These are phyloP conservation scores for Haliclystus octoradiatus DNA, from an alignment of 30 jellyfish, hydroid and myxozoan genomes.

Conservation along the genomic window DNA sequence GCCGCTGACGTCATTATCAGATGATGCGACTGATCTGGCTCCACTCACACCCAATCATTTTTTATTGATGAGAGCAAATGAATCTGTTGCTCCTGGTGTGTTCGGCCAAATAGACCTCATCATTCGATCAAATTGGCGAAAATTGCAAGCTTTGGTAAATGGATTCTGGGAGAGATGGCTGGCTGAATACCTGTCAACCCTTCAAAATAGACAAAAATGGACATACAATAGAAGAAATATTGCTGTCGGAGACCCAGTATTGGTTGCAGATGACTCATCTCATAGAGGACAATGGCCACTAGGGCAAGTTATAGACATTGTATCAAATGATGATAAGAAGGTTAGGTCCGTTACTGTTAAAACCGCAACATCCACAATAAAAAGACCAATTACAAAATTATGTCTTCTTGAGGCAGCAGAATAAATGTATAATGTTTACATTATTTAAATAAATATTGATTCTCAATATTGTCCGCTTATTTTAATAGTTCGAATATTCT, in stretches of 20 bases:
- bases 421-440: too few relatives aligned
- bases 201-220: conserved; percentile 28
- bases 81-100: conserved; percentile 49
- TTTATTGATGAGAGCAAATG: too few relatives aligned
- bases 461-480: too few relatives aligned
- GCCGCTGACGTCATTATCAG: too few relatives aligned
- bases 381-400: conserved; percentile 27
- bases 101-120: conserved; percentile 9
- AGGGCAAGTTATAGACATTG: conserved; percentile 20
- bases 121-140: conserved; percentile 29
- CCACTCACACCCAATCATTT: too few relatives aligned
- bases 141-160: conserved; percentile 24
- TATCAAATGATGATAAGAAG: conserved; percentile 11
- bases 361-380: conserved; percentile 9
- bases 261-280: too few relatives aligned
- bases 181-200: conserved; percentile 17
- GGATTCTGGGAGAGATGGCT: conserved; percentile 29
- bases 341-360: conserved; percentile 22
- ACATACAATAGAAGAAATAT: conserved; percentile 2
- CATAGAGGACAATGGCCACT: conserved; percentile 43
- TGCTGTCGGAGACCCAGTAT: conserved; percentile 26
- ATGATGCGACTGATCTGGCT: too few relatives aligned
- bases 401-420: conserved; percentile 32
- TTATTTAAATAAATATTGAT: too few relatives aligned
- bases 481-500: too few relatives aligned